Evolutionary conservation across 2,888 invertebrate genomes (phyloP), one percentile per base, ranked within the genome.

Genomic region (Monochamus alternatus): DNA sequence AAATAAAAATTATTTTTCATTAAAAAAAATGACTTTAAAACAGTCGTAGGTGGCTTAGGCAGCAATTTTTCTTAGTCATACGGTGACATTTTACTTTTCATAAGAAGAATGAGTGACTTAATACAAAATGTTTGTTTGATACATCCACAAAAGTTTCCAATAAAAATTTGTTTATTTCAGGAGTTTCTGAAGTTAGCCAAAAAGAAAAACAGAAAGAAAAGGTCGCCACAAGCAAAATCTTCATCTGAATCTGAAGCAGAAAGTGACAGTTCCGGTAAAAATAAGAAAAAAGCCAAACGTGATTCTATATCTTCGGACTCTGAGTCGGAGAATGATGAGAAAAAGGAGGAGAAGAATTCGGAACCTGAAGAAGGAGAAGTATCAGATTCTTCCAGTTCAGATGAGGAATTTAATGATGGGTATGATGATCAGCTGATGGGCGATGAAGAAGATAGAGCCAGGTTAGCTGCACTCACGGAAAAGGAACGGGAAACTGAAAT

Each of bases 341-440:
- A 90, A 7, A 79, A 87, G 30, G 86, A 87, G 31, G 85, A 85
- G 0, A 75, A 81, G 78, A 91, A 91, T 78, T 95, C 95, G 69
- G 96, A 96, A 85, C 94, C 95, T 0, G 96, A 96, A 88, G 96
- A 96, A 92, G 96, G 96, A 43, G 97, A 97, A 89, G 97, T 97
- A 0, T 96, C 96, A 0, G 88, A 88, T 78, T 92, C 93, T 79
- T 91, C 90, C 0, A 92, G 92, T 81, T 92, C 92, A 72, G 95
- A 96, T 80, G 95, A 95, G 81, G 97, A 98, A 88, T 98, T 98
- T 87, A 95, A 97, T 87, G 98, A 99, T 90, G 98, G 98, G 78
- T 98, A 96, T 84, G 98, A 98, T 87, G 98, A 98, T 80, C 96
- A 98, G 87, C 92, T 98, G 43, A 98, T 98, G 95, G 98, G 98